A percentile compares a stretch with the other conserved stretches of the same genome.
These are phyloP conservation scores for Marmota monax DNA, from an alignment of 2,113 vertebrate species.

Conservation along the genomic window DNA sequence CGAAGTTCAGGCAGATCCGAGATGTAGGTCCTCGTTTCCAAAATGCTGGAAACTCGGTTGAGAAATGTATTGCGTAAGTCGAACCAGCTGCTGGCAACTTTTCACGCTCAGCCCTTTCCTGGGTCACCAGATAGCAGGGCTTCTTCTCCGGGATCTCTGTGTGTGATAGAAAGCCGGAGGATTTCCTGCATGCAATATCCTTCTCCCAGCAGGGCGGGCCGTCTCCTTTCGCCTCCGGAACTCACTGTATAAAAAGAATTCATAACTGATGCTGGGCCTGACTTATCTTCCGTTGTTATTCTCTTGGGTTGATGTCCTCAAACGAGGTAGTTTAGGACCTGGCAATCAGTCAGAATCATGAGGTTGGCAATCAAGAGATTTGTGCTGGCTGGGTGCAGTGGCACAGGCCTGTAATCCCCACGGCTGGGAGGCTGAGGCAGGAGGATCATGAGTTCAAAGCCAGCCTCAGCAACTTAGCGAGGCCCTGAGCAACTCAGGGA, in stretches of 20 bases:
- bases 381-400: too few relatives aligned
- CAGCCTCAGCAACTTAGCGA: too few relatives aligned
- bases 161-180: neutral
- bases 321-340: neutral
- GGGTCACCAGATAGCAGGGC: constrained; percentile 53
- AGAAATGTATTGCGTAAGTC: constrained; percentile 59
- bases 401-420: too few relatives aligned
- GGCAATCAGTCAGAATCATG: neutral
- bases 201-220: neutral
- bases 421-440: too few relatives aligned
- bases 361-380: neutral
- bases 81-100: constrained; percentile 66
- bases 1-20: constrained; percentile 13
- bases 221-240: constrained; percentile 14
- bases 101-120: neutral
- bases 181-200: constrained; percentile 45
- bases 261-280: neutral
- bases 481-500: too few relatives aligned
- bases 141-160: neutral
- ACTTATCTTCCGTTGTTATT: neutral
- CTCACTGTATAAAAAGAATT: constrained; percentile 50
- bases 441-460: too few relatives aligned
- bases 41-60: constrained; percentile 56
- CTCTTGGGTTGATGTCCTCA: constrained; percentile 18
- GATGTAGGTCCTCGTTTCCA: constrained; percentile 54